Evolutionary conservation across 2,113 vertebrate species (phyloP).

Genomic region (Xiphophorus maculatus): DNA sequence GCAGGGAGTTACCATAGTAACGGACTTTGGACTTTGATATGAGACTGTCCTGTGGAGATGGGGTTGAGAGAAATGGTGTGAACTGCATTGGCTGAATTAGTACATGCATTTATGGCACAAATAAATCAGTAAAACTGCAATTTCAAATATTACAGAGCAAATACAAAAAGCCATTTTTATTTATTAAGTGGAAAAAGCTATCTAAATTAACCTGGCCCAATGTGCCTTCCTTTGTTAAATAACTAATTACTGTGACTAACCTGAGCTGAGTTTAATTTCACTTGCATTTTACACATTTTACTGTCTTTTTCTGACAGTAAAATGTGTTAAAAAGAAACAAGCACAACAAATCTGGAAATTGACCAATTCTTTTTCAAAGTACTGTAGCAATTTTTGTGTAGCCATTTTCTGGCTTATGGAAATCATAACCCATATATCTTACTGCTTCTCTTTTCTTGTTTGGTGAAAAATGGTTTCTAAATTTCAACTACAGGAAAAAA

Average conservation of each 20-base stretch:
- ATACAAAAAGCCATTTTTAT: neutral
- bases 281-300: neutral
- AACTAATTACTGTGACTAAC: neutral
- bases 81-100: conserved; percentile 9
- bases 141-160: neutral
- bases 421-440: neutral
- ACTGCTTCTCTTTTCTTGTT: neutral
- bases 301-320: neutral
- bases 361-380: neutral
- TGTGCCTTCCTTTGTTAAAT: neutral
- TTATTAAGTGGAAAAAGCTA: neutral
- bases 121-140: neutral
- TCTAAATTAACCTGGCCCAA: neutral
- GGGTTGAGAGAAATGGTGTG: neutral
- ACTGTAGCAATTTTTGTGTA: too few species aligned
- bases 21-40: conserved; percentile 85
- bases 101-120: neutral
- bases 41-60: conserved; percentile 80
- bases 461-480: neutral
- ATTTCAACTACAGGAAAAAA: neutral
- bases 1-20: conserved; percentile 92
- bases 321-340: too few species aligned
- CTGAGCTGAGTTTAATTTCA: neutral
- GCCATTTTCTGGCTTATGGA: neutral
- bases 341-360: too few species aligned